Evolutionary conservation across 1,140 invertebrate genomes (phyloP), one percentile per base, ranked within the genome.

Genomic region (Zaprionus africanus): DNA sequence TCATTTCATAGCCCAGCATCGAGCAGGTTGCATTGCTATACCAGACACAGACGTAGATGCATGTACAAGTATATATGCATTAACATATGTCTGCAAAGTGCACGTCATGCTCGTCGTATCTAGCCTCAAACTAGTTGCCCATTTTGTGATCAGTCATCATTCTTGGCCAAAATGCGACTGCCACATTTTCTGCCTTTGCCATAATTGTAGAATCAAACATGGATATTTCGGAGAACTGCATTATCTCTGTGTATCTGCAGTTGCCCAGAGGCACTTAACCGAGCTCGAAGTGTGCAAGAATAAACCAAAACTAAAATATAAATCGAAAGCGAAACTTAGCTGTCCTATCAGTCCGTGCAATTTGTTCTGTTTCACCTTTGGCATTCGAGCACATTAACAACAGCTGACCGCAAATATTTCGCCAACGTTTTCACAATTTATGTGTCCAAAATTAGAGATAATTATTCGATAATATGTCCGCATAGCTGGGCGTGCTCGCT

Each of bases 101-200:
- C 63, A 43, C n/a, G 54, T 66, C 63, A 66, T 66, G 34, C 19
- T 56, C 22, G 22, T 28, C 2, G n/a, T 53, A 63, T 51, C 41
- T 49, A 62, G 46, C 63, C 53, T 7, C 63, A 58, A 53, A 63
- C 46, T 38, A 53, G 26, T 64, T 65, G 63, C 53, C 38, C 63
- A 66, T 66, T 66, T 58, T 63, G 19, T 66, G 63, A 57, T 66
- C 54, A 43, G 63, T 66, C 63, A 66, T 46, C 54, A 43, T 66
- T 66, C 54, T 66, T 66, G 5, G 63, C 63, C 63, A 66, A 66
- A 53, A 57, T 57, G 36, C 17, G 31, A 34, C 49, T 54, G 51
- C 51, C 22, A 26, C 58, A 60, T 26, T 38, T 51, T 24, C 11
- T 51, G 19, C 19, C 46, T 51, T 22, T 24, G 13, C 17, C 46